These are phyloP conservation scores for Ophthalmotilapia sp. DNA, from an alignment of 2,113 vertebrate genomes.

Conservation along the genomic window DNA sequence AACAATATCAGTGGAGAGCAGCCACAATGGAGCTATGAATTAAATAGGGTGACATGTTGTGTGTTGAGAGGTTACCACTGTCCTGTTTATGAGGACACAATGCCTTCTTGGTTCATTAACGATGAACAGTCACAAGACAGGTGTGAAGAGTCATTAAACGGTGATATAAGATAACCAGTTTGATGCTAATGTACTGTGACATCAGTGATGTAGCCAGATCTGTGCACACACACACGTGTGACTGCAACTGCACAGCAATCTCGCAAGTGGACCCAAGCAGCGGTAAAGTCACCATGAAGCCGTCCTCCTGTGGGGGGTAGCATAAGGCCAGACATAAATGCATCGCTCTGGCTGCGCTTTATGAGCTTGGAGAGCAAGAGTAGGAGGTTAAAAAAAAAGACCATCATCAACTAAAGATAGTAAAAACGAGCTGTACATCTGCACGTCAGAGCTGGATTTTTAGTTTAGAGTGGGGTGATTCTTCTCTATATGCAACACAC, in stretches of 20 bases:
- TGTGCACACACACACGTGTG: neutral
- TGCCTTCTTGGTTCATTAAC: constrained; percentile 34
- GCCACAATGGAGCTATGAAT: constrained; percentile 31
- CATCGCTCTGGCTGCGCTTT: neutral
- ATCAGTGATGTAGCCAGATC: neutral
- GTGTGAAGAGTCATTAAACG: constrained; percentile 38
- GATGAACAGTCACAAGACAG: neutral
- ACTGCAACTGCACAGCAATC: neutral
- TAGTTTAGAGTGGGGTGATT: constrained; percentile 19
- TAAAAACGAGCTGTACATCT: constrained; percentile 38
- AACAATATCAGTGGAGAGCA: constrained; percentile 41
- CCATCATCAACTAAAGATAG: constrained; percentile 26
- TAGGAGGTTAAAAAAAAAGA: neutral
- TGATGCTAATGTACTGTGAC: constrained; percentile 7
- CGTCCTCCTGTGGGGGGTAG: neutral
- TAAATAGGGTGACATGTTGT: constrained; percentile 12
- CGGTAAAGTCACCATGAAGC: neutral
- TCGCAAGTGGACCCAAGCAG: constrained; percentile 1
- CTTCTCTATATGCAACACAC: constrained; percentile 11
- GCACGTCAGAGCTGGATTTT: constrained; percentile 46
- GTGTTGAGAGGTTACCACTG: constrained; percentile 14
- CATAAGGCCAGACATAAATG: neutral
- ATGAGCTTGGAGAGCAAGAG: neutral
- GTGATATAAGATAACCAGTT: neutral
- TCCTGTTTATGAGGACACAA: constrained; percentile 3